These are phyloP conservation scores for Aproaerema taeniolella DNA, from an alignment of 2,888 invertebrate species.

Conservation along the genomic window DNA sequence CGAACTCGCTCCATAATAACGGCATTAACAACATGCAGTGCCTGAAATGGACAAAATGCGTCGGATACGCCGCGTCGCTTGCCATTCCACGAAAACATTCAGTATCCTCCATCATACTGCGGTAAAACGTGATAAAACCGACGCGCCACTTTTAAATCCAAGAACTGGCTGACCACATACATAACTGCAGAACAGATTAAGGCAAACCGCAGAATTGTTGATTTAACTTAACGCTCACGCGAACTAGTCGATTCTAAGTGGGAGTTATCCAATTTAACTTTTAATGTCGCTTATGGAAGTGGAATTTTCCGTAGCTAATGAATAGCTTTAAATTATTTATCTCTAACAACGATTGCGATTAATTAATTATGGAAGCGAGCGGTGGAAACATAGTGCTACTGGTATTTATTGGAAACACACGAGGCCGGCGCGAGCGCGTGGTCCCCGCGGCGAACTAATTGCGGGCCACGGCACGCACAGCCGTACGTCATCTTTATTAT, in stretches of 20 bases:
- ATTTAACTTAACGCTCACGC: slow-evolving; percentile 33
- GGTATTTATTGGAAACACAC: neutral
- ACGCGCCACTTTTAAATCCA: slow-evolving; percentile 29
- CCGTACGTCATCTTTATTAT: slow-evolving; percentile 60
- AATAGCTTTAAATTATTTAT: neutral
- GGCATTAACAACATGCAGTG: slow-evolving; percentile 41
- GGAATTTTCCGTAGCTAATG: neutral
- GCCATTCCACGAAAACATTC: slow-evolving; percentile 31
- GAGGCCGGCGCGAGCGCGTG: slow-evolving; percentile 19
- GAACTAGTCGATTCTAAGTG: slow-evolving; percentile 20
- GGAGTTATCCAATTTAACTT: slow-evolving; percentile 18
- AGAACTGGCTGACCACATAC: no score
- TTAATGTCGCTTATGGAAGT: slow-evolving; percentile 1
- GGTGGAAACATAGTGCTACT: no score
- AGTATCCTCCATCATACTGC: slow-evolving; percentile 32
- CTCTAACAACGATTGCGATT: no score
- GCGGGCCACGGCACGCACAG: slow-evolving; percentile 38
- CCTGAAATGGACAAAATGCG: slow-evolving; percentile 56
- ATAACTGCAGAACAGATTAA: slow-evolving; percentile 38
- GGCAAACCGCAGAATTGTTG: slow-evolving; percentile 33
- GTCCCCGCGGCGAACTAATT: slow-evolving; percentile 45
- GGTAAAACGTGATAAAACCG: slow-evolving; percentile 31
- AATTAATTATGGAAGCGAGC: neutral
- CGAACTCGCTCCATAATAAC: slow-evolving; percentile 49
- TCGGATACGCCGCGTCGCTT: slow-evolving; percentile 30